These are phyloP conservation scores for Uria aalge DNA, from an alignment of 2,113 vertebrate genomes.

Conservation along the genomic window DNA sequence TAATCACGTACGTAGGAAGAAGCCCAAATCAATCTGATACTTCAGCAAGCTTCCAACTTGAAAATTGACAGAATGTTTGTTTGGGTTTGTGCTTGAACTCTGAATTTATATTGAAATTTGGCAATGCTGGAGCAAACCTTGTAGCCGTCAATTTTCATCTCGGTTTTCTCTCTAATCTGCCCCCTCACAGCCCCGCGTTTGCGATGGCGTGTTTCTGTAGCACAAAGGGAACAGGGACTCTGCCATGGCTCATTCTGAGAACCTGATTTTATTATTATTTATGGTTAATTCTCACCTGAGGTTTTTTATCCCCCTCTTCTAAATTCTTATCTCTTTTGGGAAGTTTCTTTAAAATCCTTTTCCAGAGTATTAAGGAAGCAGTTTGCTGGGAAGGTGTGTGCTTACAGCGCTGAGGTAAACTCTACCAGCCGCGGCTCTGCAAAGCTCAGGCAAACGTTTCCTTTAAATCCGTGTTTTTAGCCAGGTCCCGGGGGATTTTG, in stretches of 20 bases:
- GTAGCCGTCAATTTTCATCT: background rate
- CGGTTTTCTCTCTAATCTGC: accelerated
- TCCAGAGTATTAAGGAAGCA: background rate
- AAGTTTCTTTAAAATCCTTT: background rate
- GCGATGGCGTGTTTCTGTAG: background rate
- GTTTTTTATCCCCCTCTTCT: background rate
- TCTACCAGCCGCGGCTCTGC: background rate
- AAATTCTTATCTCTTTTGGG: background rate
- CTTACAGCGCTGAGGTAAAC: background rate
- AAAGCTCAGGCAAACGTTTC: background rate
- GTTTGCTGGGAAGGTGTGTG: background rate
- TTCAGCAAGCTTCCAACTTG: background rate
- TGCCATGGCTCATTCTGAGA: accelerated
- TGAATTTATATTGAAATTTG: background rate
- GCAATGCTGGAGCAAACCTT: background rate
- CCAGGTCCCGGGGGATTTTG: background rate
- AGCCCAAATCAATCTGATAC: background rate
- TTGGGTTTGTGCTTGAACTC: background rate
- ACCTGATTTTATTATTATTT: background rate
- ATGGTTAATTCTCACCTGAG: too few relatives aligned
- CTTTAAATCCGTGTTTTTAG: background rate
- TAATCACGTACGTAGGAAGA: background rate
- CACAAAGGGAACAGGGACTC: background rate
- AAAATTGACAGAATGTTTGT: background rate
- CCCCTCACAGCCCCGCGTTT: background rate